Conservation (phyloP, 2,797 vertebrate species). For the Pangasius larnaudii region DNA sequence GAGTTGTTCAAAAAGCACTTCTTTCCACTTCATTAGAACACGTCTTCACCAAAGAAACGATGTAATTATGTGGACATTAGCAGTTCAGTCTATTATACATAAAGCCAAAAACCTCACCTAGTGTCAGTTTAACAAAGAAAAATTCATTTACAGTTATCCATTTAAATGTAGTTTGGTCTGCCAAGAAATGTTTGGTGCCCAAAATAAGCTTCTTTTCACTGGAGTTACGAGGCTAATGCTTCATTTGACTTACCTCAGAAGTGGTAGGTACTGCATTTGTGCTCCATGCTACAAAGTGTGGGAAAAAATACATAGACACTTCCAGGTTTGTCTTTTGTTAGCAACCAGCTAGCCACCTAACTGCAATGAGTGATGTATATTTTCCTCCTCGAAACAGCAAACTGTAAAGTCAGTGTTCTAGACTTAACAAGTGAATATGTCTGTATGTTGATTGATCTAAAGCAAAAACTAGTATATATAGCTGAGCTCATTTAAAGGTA, state of each 20-base stretch:
- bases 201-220: neutral
- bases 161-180: neutral
- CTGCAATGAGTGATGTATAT: neutral
- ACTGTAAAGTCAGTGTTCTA: neutral
- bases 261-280: neutral
- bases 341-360: neutral
- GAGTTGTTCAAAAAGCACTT: neutral
- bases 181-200: neutral
- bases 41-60: neutral
- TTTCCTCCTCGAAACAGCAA: neutral
- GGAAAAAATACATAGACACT: neutral
- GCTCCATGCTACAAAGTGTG: neutral
- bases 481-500: neutral
- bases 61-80: neutral
- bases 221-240: neutral
- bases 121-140: neutral
- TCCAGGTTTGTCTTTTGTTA: neutral
- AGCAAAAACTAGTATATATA: neutral
- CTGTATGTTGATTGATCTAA: neutral
- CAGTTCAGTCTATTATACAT: neutral
- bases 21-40: neutral
- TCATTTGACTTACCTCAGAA: neutral
- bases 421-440: neutral
- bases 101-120: neutral
- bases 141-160: neutral